phyloP scores from a whole-genome alignment of 2,113 vertebrate genomes.

The Cebidichthys violaceus region DNA sequence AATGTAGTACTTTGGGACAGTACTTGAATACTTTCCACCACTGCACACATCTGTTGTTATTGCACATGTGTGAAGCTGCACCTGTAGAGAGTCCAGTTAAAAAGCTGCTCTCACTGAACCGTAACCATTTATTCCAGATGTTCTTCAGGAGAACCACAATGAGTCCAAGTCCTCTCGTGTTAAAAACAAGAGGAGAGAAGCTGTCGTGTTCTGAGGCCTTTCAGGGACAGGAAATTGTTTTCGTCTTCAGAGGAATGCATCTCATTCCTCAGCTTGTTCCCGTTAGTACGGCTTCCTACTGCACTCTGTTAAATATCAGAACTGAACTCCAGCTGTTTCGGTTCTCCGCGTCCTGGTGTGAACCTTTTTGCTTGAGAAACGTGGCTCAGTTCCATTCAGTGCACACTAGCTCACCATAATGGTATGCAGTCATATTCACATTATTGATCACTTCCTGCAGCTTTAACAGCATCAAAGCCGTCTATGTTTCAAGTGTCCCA shows the following conservation, averaged over 20 bases:
- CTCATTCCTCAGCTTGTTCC: constrained; percentile 12
- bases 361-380: background rate
- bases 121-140: constrained; percentile 44
- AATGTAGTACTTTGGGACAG: background rate
- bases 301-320: background rate
- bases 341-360: background rate
- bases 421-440: background rate
- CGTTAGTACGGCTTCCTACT: background rate
- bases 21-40: background rate
- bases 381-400: background rate
- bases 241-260: background rate
- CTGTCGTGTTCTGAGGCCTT: constrained; percentile 14
- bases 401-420: background rate
- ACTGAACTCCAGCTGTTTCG: background rate
- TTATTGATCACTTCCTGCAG: constrained; percentile 12
- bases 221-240: constrained; percentile 27
- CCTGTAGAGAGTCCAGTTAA: background rate
- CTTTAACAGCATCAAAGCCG: background rate
- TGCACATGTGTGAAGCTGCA: background rate
- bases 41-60: background rate
- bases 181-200: too few relatives aligned
- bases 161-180: constrained; percentile 15
- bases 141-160: constrained; percentile 32
- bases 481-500: background rate
- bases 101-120: constrained; percentile 22